Conservation (phyloP, 1,140 invertebrate species). For the Eumaeus atala region DNA sequence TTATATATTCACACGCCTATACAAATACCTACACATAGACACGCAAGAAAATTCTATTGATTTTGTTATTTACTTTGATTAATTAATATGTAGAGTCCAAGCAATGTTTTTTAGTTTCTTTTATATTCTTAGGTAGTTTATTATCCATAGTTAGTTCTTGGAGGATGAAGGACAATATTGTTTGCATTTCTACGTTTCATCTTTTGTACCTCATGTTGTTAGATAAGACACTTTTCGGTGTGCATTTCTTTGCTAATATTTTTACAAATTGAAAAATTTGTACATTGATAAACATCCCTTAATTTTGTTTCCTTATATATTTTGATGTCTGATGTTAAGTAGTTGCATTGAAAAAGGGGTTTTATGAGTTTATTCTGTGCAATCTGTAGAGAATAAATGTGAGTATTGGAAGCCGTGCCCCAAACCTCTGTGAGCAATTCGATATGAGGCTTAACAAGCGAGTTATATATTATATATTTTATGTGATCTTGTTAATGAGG, state of each 20-base stretch:
- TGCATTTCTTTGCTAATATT: constrained; percentile 11
- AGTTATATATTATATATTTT: neutral
- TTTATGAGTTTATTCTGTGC: constrained; percentile 4
- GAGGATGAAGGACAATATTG: neutral
- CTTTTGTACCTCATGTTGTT: constrained; percentile 5
- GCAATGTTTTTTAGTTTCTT: neutral
- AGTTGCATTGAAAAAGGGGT: neutral
- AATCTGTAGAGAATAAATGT: neutral
- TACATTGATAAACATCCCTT: too few relatives aligned
- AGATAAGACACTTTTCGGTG: constrained; percentile 13
- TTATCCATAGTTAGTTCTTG: constrained; percentile 10
- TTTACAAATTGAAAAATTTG: constrained; percentile 11
- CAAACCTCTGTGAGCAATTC: too few relatives aligned
- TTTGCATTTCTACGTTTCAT: constrained; percentile 4
- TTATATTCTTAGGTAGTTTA: neutral
- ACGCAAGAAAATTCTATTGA: too few relatives aligned
- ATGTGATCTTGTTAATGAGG: neutral
- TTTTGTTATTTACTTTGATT: too few relatives aligned
- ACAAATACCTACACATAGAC: too few relatives aligned
- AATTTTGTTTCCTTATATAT: constrained; percentile 15
- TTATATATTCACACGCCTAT: too few relatives aligned
- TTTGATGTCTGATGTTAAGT: constrained; percentile 8
- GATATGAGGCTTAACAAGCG: too few relatives aligned
- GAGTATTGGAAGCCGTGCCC: neutral
- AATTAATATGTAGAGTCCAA: neutral